Percentiles rank a stretch among this genome's conserved stretches.
These are phyloP conservation scores for Rhinogobius similis DNA, from an alignment of 2,113 vertebrate species.

Conservation along the genomic window DNA sequence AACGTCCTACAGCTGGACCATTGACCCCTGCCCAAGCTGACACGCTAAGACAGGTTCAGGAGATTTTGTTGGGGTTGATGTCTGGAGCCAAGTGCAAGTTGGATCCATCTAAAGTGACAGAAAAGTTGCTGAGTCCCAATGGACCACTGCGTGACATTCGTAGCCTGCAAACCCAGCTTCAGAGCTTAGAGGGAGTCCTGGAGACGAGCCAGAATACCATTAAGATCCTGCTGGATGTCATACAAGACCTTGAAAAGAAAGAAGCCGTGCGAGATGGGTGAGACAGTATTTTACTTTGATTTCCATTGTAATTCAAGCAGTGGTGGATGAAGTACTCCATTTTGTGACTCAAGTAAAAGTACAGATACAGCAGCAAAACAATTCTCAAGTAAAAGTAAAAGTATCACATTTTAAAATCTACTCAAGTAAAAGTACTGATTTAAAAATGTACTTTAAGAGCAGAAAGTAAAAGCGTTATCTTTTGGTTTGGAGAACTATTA, in stretches of 20 bases:
- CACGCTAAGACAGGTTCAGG: conserved; percentile 78
- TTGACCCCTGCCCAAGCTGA: conserved; percentile 70
- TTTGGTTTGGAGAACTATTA: too few species aligned
- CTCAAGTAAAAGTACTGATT: too few species aligned
- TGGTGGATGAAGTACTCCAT: too few species aligned
- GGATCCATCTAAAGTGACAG: conserved; percentile 66
- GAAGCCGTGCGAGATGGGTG: conserved; percentile 87
- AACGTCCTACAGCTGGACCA: conserved; percentile 44
- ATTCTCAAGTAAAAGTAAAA: too few species aligned
- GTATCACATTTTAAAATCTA: too few species aligned
- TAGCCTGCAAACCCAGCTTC: conserved; percentile 82
- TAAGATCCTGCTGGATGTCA: conserved; percentile 86
- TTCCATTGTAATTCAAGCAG: background rate
- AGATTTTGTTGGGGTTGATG: conserved; percentile 83
- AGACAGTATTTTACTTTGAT: conserved; percentile 60
- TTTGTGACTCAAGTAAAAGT: too few species aligned
- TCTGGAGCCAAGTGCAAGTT: conserved; percentile 76
- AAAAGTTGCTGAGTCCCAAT: conserved; percentile 68
- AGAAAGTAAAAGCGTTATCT: too few species aligned
- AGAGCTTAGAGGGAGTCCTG: conserved; percentile 86
- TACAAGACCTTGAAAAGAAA: conserved; percentile 90
- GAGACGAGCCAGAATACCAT: conserved; percentile 90
- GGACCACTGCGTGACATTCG: conserved; percentile 76
- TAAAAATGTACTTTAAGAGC: too few species aligned
- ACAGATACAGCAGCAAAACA: too few species aligned